Evolutionary conservation across 2,113 vertebrate genomes (phyloP), one percentile per base, ranked within the genome.

Genomic region (Ibidorhyncha struthersii): DNA sequence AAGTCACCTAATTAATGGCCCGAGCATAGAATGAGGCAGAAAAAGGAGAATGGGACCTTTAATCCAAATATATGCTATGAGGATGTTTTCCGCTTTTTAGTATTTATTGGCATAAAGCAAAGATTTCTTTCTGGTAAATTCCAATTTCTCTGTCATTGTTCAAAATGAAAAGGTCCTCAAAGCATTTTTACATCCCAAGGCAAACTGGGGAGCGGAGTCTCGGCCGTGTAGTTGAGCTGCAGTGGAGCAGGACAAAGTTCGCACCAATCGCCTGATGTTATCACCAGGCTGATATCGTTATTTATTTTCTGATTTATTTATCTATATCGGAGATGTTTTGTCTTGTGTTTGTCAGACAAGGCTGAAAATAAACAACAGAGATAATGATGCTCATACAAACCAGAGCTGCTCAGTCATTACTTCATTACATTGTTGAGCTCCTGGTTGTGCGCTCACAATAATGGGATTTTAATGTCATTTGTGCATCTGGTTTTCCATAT

Each of bases 191-290:
- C 14, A 50, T 36, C 45, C 32, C 21, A 26, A 36, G 36, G 40
- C 14, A 79, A 86, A 66, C 20, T 12, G 26, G 22, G 34, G 45
- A 63, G 30, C 72, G 62, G 78, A 81, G 41, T 34, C 7, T 50
- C 36, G 17, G 20, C 21, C 0, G 0, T 2, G 8, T 8, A 49
- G 32, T 5, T 10, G 56, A 66, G 45, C 62, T 43, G 81, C 4
- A 4, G 19, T 2, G 18, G 45, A 55, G 40, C 22, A 50, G 45
- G 22, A 55, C 5, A 34, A 41, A 66, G 34, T 38, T 8, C 43
- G 41, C 30, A 32, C 22, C 83, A 61, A 30, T 61, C 25, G 47
- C 12, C 16, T 27, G 36, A 38, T 30, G n/a, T 14, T 82, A 18
- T 27, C 40, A n/a, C 26, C 30, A 10, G 6, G 9, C 1, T 18